A percentile compares a stretch with the other conserved stretches of the same genome.
These are phyloP conservation scores for Chondrosia reniformis DNA, from an alignment of 37 sponge, comb jelly and placozoan species.

Conservation along the genomic window DNA sequence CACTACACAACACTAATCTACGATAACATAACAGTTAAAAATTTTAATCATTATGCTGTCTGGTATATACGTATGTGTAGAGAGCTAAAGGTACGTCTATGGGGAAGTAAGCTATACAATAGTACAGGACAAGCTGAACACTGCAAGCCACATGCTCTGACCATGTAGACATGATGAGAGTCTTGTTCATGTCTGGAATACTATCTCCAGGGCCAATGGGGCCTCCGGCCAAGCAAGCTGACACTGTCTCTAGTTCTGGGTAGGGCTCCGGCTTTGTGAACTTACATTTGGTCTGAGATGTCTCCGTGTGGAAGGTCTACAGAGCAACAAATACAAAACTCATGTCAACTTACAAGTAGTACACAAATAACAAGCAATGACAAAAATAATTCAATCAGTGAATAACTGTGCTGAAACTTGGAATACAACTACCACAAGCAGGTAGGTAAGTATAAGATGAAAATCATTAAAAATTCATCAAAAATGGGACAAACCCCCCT, in stretches of 20 bases:
- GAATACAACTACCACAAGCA: too few relatives aligned
- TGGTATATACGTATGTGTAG: background rate
- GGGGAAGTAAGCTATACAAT: background rate
- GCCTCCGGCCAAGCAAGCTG: constrained; percentile 59
- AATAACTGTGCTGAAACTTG: too few relatives aligned
- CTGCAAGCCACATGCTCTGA: constrained; percentile 20
- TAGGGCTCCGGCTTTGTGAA: constrained; percentile 25
- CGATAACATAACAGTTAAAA: background rate
- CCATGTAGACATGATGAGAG: constrained; percentile 72
- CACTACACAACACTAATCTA: too few relatives aligned
- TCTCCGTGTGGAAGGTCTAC: constrained; percentile 17
- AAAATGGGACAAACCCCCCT: too few relatives aligned
- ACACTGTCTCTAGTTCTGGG: constrained; percentile 61
- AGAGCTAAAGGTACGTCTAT: background rate
- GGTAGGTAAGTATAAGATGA: too few relatives aligned
- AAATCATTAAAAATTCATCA: too few relatives aligned
- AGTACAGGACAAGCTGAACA: background rate
- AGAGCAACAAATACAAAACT: too few relatives aligned
- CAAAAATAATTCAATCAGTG: too few relatives aligned
- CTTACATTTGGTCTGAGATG: constrained; percentile 16
- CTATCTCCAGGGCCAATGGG: constrained; percentile 69
- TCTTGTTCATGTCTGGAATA: constrained; percentile 28
- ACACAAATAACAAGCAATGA: too few relatives aligned
- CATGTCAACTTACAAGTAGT: too few relatives aligned
- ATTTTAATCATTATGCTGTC: too few relatives aligned